Percentiles rank a stretch among this genome's conserved stretches.
These are phyloP conservation scores for Notolepis coatsorum DNA, from an alignment of 2,797 vertebrate species.

Conservation along the genomic window DNA sequence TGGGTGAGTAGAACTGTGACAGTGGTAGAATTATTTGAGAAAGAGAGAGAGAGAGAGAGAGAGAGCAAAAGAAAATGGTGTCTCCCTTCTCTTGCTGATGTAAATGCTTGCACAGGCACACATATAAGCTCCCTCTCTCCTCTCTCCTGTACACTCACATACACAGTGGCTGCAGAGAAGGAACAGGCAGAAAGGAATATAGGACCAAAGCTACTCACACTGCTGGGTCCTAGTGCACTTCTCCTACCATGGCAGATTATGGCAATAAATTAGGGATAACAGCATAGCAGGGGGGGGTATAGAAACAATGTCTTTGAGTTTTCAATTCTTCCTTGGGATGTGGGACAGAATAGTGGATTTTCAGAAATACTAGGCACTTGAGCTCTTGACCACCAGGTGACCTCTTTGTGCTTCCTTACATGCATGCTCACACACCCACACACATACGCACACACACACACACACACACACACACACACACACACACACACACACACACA, in stretches of 20 bases:
- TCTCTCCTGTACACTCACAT: constrained; percentile 65
- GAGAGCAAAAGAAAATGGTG: constrained; percentile 7
- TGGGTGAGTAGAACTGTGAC: constrained; percentile 54
- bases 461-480: constrained; percentile 3
- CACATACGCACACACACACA: background rate
- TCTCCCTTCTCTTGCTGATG: constrained; percentile 60
- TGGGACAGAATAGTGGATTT: background rate
- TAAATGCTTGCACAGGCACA: constrained; percentile 64
- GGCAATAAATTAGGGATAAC: background rate
- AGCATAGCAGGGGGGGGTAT: too few relatives aligned
- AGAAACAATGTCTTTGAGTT: too few relatives aligned
- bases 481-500: constrained; percentile 14
- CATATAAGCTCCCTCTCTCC: constrained; percentile 55
- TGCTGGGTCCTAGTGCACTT: constrained; percentile 73
- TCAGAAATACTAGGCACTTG: background rate
- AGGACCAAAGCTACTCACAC: constrained; percentile 42
- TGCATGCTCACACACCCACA: background rate
- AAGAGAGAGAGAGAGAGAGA: constrained; percentile 2
- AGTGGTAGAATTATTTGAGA: constrained; percentile 51
- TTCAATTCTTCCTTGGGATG: too few relatives aligned
- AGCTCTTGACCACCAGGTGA: constrained; percentile 22
- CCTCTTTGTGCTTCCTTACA: constrained; percentile 8
- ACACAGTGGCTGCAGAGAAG: constrained; percentile 77
- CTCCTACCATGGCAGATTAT: rapidly evolving
- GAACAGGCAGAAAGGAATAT: constrained; percentile 71